Percentiles rank a stretch among this genome's conserved stretches.
phyloP scores from a whole-genome alignment of 2,113 vertebrate species.

The Nannospalax galili region DNA sequence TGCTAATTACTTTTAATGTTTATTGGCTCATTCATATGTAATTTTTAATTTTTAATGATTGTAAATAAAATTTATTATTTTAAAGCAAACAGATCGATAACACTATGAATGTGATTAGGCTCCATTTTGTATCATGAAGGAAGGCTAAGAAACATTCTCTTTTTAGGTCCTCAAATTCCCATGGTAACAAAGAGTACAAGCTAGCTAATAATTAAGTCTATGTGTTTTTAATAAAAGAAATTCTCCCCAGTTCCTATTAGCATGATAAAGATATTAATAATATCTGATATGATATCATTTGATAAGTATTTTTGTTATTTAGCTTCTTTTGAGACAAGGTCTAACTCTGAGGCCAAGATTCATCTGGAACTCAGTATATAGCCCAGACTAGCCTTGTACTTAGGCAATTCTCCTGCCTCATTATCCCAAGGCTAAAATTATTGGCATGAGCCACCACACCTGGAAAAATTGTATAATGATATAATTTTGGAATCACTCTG shows the following conservation, averaged over 20 bases:
- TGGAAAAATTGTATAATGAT: not conserved
- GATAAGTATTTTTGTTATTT: not conserved
- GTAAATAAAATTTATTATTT: too few relatives aligned
- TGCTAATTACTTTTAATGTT: too few relatives aligned
- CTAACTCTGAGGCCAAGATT: too few relatives aligned
- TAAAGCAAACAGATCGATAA: too few relatives aligned
- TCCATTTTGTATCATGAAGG: not conserved
- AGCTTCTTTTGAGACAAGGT: too few relatives aligned
- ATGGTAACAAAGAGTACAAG: too few relatives aligned
- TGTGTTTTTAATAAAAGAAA: not conserved
- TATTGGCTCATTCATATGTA: too few relatives aligned
- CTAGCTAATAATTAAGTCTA: not conserved
- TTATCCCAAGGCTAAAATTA: not conserved
- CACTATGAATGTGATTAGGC: not conserved
- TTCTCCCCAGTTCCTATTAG: not conserved
- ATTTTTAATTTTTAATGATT: too few relatives aligned
- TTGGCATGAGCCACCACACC: not conserved
- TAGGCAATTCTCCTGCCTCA: not conserved
- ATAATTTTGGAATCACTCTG: constrained; percentile 1
- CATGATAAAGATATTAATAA: not conserved
- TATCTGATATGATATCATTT: not conserved
- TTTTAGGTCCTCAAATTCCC: not conserved
- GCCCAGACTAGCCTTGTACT: not conserved
- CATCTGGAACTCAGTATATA: not conserved
- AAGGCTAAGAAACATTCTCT: not conserved